Evolutionary conservation across 2,113 vertebrate genomes (phyloP).

Genomic region (Ceyx margarethae): DNA sequence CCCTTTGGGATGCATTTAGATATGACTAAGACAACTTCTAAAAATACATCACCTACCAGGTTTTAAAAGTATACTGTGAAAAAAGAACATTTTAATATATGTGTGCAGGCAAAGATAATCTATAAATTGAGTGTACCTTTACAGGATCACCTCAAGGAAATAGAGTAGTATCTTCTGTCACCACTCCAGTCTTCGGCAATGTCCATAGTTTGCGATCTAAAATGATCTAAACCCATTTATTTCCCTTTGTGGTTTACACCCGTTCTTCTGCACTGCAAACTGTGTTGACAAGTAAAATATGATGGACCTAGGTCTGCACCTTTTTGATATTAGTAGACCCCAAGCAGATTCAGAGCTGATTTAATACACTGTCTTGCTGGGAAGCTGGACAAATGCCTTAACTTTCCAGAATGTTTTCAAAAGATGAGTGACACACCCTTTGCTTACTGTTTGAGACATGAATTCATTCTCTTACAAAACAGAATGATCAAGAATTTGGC

Average conservation of each 20-base stretch:
- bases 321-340: not conserved
- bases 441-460: not conserved
- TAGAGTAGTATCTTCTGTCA: not conserved
- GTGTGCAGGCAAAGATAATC: not conserved
- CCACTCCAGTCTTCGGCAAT: not conserved
- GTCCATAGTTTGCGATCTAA: not conserved
- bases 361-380: not conserved
- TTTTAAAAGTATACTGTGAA: not conserved
- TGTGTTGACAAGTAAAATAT: not conserved
- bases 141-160: not conserved
- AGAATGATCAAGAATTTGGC: not conserved
- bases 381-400: not conserved
- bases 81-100: not conserved
- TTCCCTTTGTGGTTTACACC: not conserved
- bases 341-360: not conserved
- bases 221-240: not conserved
- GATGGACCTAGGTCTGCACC: not conserved
- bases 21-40: slow-evolving; percentile 40
- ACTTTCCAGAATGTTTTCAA: not conserved
- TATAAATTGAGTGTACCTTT: not conserved
- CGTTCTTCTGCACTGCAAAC: not conserved
- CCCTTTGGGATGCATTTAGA: not conserved
- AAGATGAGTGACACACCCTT: not conserved
- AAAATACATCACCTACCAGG: slow-evolving; percentile 2
- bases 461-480: not conserved